Conservation (phyloP, 2,888 invertebrate genomes). For the Idaea aversata region DNA sequence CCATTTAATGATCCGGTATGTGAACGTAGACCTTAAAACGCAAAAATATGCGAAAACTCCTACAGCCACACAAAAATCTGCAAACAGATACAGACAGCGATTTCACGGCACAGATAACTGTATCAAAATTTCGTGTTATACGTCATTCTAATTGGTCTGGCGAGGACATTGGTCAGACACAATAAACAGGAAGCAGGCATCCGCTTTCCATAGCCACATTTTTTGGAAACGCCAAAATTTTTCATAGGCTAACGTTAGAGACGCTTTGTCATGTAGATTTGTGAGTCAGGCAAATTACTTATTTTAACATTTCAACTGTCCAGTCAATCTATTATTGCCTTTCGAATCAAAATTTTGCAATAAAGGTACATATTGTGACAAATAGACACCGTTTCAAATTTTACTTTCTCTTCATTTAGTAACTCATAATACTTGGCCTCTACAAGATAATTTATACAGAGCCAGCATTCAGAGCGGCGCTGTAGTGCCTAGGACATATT, state of each 20-base stretch:
- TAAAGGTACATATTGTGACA: neutral
- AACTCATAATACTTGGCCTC: neutral
- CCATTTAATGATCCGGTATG: neutral
- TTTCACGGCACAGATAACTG: conserved; percentile 70
- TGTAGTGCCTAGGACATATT: no score
- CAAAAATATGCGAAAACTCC: conserved; percentile 1
- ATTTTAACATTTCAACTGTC: neutral
- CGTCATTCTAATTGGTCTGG: conserved; percentile 60
- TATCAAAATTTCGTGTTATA: conserved; percentile 56
- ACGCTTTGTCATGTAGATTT: conserved; percentile 71
- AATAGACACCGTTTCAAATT: neutral
- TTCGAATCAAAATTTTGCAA: neutral
- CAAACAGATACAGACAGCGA: conserved; percentile 48
- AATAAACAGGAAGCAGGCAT: conserved; percentile 64
- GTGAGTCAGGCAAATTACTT: conserved; percentile 32
- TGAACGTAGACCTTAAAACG: conserved; percentile 10
- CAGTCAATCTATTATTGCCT: conserved; percentile 3
- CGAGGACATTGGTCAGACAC: conserved; percentile 74
- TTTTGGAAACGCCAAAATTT: conserved; percentile 77
- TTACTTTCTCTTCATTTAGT: neutral
- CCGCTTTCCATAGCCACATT: conserved; percentile 71
- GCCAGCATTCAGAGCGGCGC: no score
- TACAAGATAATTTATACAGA: no score
- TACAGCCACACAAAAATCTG: conserved; percentile 27
- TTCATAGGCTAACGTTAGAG: conserved; percentile 63